A percentile compares a stretch with the other conserved stretches of the same genome.
These are phyloP conservation scores for Himalopsyche anomala DNA, from an alignment of 2,888 invertebrate genomes.

Conservation along the genomic window DNA sequence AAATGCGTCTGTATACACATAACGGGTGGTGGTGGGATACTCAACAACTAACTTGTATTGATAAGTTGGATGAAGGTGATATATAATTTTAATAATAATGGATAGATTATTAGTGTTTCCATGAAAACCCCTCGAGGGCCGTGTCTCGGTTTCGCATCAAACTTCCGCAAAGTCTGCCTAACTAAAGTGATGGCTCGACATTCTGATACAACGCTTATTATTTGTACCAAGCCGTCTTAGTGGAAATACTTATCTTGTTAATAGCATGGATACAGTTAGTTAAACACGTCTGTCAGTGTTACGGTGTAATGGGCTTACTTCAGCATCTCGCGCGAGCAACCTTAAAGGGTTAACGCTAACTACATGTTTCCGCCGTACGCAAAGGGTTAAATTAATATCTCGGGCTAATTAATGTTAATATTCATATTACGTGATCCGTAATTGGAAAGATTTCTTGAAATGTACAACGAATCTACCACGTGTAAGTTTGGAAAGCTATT, in stretches of 20 bases:
- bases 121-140: neutral
- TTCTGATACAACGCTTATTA: conserved; percentile 13
- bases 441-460: conserved; percentile 35
- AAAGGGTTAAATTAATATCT: conserved; percentile 21
- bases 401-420: conserved; percentile 13
- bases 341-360: neutral
- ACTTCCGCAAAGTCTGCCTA: conserved; percentile 21
- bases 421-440: conserved; percentile 3
- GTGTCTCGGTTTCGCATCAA: neutral
- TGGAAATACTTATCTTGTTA: conserved; percentile 39
- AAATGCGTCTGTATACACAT: too few species aligned
- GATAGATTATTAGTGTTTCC: neutral
- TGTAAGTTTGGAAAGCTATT: conserved; percentile 12
- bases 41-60: too few species aligned
- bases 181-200: conserved; percentile 25
- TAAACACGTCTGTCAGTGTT: conserved; percentile 42
- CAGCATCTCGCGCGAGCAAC: conserved; percentile 20
- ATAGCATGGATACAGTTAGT: conserved; percentile 42
- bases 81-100: too few species aligned
- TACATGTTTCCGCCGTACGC: conserved; percentile 10
- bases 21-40: too few species aligned
- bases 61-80: too few species aligned
- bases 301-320: conserved; percentile 3
- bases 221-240: conserved; percentile 19
- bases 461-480: neutral